Conservation (phyloP, 2,888 invertebrate species). For the Drosophila quinaria region DNA sequence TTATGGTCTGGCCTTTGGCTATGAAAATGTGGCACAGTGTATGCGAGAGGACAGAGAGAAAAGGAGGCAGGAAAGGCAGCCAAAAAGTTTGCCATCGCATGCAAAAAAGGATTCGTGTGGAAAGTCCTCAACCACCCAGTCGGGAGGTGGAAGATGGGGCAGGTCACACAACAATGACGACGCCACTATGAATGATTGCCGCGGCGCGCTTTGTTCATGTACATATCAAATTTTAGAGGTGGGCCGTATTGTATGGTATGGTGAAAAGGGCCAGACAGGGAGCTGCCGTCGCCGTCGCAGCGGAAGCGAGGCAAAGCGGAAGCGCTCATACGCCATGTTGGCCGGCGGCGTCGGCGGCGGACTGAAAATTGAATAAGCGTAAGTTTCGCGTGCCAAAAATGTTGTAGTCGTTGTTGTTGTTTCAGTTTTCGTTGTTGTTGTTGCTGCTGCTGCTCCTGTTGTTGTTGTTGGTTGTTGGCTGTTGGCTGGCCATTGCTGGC, state of each 20-base stretch:
- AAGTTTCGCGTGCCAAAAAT: conserved; percentile 81
- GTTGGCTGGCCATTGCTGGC: conserved; percentile 39
- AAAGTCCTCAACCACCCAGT: conserved; percentile 9
- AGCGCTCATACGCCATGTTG: conserved; percentile 77
- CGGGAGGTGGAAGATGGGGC: conserved; percentile 1
- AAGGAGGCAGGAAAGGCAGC: conserved; percentile 17
- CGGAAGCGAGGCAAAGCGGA: conserved; percentile 74
- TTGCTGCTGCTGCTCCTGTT: conserved; percentile 15
- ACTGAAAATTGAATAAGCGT: conserved; percentile 80
- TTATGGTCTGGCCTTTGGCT: conserved; percentile 3
- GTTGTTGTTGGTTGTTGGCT: conserved; percentile 7
- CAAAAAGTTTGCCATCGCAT: conserved; percentile 61
- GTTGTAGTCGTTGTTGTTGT: conserved; percentile 21
- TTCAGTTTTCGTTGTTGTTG: conserved; percentile 18
- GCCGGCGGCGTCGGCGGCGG: conserved; percentile 47
- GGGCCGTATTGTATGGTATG: conserved; percentile 4
- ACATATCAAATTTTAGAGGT: conserved; percentile 57
- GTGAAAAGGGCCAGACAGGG: conserved; percentile 55
- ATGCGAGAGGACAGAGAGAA: not conserved
- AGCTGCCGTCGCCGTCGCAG: conserved; percentile 37
- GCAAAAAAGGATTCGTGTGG: conserved; percentile 61
- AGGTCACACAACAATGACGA: conserved; percentile 64
- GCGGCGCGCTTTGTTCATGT: conserved; percentile 76
- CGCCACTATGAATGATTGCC: conserved; percentile 79
- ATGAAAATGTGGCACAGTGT: conserved; percentile 38